Percentiles rank a stretch among this genome's conserved stretches.
phyloP scores from a whole-genome alignment of 2,888 invertebrate species.

The Andrena haemorrhoa region DNA sequence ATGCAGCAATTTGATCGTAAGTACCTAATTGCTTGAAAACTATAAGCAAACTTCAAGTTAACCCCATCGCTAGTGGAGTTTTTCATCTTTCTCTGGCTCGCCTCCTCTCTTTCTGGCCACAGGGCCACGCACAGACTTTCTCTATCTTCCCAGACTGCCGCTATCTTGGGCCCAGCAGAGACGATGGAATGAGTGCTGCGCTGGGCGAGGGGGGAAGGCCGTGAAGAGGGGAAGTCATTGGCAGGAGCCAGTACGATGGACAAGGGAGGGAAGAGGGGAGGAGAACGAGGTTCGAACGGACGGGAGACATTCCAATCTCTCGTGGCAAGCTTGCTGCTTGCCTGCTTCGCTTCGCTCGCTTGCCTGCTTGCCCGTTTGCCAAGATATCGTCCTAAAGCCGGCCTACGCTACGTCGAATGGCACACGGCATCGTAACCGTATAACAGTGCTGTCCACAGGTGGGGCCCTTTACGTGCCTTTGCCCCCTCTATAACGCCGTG shows the following conservation, averaged over 20 bases:
- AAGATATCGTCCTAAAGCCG: constrained; percentile 72
- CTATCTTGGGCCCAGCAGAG: constrained; percentile 47
- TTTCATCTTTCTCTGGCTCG: constrained; percentile 44
- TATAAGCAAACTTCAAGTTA: constrained; percentile 12
- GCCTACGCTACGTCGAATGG: constrained; percentile 69
- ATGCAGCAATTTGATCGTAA: background rate
- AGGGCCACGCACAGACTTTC: constrained; percentile 27
- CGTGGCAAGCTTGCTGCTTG: constrained; percentile 75
- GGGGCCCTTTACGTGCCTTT: no score
- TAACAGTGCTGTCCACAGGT: no score
- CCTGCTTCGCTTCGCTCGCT: constrained; percentile 52
- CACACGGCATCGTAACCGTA: constrained; percentile 57
- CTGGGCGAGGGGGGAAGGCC: constrained; percentile 32
- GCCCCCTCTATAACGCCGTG: no score
- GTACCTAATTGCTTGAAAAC: constrained; percentile 18
- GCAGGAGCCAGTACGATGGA: constrained; percentile 48
- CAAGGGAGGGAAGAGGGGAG: constrained; percentile 40
- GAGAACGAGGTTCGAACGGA: constrained; percentile 69
- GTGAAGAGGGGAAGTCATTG: constrained; percentile 48
- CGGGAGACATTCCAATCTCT: constrained; percentile 84
- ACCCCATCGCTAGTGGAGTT: constrained; percentile 42
- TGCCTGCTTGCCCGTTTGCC: constrained; percentile 64
- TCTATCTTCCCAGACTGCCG: constrained; percentile 17
- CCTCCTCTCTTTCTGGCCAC: constrained; percentile 26
- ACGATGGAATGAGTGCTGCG: constrained; percentile 52